Evolutionary conservation across 2,888 invertebrate species (phyloP), one percentile per base, ranked within the genome.

Genomic region (Venusia cambrica): DNA sequence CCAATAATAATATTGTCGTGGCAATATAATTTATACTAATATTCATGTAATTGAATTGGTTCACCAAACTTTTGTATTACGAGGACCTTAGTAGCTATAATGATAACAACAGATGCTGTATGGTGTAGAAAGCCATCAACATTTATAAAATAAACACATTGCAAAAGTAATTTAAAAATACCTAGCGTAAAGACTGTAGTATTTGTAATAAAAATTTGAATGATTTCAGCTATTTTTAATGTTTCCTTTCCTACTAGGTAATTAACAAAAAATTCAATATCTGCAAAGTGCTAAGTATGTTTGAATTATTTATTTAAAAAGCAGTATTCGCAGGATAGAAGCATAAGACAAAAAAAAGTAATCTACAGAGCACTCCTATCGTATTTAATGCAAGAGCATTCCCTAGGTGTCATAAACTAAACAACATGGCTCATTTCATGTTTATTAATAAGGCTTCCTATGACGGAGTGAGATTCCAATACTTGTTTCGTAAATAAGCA

Each of bases 181-280:
- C n/a, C 50, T 70, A 73, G 70, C 48, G 51, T 72, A 72, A 73
- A 70, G 62, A 73, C 62, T 69, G 80, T 84, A 84, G 84, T 66
- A 65, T 81, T 80, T 63, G 57, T 76, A 83, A 81, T 81, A 81
- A 83, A 37, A 83, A 73, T 34, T 53, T 63, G 66, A 55, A 69
- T 73, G 72, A 57, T 51, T 58, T 53, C 31, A 5, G 3, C 14
- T 11, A 9, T 24, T 34, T 19, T 14, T 16, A n/a, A n/a, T n/a
- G n/a, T n/a, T n/a, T n/a, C n/a, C n/a, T n/a, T n/a, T n/a, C n/a
- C n/a, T n/a, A n/a, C n/a, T n/a, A n/a, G n/a, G n/a, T n/a, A n/a
- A n/a, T n/a, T n/a, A n/a, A n/a, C n/a, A n/a, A n/a, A n/a, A n/a
- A n/a, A n/a, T n/a, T n/a, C n/a, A n/a, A n/a, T n/a, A n/a, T n/a